Evolutionary conservation across 2,888 invertebrate genomes (phyloP).

Genomic region (Eudemis profundana): DNA sequence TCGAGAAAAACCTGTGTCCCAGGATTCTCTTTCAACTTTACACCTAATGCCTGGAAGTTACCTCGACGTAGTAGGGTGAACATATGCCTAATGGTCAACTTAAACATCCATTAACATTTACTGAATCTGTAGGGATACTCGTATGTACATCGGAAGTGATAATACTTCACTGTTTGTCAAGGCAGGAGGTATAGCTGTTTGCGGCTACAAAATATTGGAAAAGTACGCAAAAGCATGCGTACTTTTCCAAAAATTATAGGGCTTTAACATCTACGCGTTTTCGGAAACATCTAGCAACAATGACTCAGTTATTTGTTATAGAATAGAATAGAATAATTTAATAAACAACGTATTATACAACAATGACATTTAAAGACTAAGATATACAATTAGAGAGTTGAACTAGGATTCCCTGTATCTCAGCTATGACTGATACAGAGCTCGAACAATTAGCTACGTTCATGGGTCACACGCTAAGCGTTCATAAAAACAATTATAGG

Average conservation of each 20-base stretch:
- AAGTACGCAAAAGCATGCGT: conserved; percentile 47
- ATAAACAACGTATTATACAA: too few relatives aligned
- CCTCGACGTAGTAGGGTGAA: too few relatives aligned
- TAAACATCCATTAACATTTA: too few relatives aligned
- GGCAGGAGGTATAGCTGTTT: conserved; percentile 28
- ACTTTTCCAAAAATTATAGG: conserved; percentile 44
- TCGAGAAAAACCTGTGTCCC: too few relatives aligned
- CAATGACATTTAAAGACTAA: too few relatives aligned
- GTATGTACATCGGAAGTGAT: conserved; percentile 37
- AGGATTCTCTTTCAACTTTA: too few relatives aligned
- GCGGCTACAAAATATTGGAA: conserved; percentile 46
- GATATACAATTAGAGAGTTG: too few relatives aligned
- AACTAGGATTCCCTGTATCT: too few relatives aligned
- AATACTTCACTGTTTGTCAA: conserved; percentile 48
- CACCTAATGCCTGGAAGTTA: too few relatives aligned
- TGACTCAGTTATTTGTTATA: conserved; percentile 47
- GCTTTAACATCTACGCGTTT: conserved; percentile 47
- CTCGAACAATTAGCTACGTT: conserved; percentile 46
- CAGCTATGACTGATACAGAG: conserved; percentile 44
- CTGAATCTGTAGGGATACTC: conserved; percentile 41
- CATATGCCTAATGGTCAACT: too few relatives aligned
- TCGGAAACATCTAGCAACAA: conserved; percentile 49
- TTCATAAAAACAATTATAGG: conserved; percentile 45
- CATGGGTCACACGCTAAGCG: conserved; percentile 46
- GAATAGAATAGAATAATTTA: too few relatives aligned